Evolutionary conservation across 2,797 vertebrate species (phyloP).

Genomic region (Discoglossus pictus): DNA sequence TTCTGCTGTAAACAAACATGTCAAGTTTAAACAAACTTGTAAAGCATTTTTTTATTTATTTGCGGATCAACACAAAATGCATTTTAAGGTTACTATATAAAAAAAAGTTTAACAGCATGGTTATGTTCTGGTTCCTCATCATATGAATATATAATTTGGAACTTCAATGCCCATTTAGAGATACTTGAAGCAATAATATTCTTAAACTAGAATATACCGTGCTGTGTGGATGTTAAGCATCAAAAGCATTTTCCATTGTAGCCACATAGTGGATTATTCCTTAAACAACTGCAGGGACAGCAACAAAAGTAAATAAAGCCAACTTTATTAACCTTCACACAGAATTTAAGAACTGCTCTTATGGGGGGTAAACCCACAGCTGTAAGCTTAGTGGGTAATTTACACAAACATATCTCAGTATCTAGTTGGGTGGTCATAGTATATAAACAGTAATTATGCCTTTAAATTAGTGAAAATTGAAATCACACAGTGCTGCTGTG

Average conservation of each 20-base stretch:
- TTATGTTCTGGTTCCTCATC: no score
- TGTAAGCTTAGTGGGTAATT: slow-evolving; percentile 17
- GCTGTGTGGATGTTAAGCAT: no score
- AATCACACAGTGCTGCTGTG: slow-evolving; percentile 19
- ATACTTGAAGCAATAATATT: no score
- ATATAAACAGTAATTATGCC: slow-evolving; percentile 32
- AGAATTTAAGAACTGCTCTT: slow-evolving; percentile 36
- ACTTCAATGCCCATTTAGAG: no score
- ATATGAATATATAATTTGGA: no score
- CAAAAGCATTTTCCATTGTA: background rate
- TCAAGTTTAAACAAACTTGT: no score
- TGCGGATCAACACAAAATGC: no score
- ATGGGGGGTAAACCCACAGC: slow-evolving; percentile 32
- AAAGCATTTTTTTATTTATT: no score
- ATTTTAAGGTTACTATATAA: no score
- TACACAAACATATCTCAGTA: slow-evolving; percentile 12
- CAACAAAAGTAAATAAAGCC: slow-evolving; percentile 29
- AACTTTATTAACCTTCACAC: slow-evolving; percentile 39
- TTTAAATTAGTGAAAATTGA: slow-evolving; percentile 31
- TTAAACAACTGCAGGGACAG: slow-evolving; percentile 7
- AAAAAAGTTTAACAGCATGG: no score
- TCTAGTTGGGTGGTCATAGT: slow-evolving; percentile 34
- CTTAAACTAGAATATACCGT: no score
- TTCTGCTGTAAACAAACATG: no score
- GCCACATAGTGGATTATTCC: slow-evolving; percentile 18